These are phyloP conservation scores for Bedellia somnulentella DNA, from an alignment of 2,888 invertebrate genomes.

Conservation along the genomic window DNA sequence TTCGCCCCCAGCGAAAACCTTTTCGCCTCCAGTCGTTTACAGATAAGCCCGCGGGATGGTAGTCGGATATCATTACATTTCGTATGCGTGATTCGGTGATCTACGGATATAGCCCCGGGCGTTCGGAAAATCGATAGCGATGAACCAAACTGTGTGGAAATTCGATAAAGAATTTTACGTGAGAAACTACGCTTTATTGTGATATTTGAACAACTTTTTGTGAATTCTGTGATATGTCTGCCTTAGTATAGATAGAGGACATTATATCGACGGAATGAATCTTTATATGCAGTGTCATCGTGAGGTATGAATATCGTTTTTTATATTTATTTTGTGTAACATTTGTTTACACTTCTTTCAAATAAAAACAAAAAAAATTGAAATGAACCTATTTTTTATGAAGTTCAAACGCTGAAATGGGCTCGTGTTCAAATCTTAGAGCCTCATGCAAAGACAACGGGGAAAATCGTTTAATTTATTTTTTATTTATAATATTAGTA, in stretches of 20 bases:
- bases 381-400: no score
- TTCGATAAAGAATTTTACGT: slow-evolving; percentile 6
- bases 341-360: no score
- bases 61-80: slow-evolving; percentile 57
- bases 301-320: slow-evolving; percentile 33
- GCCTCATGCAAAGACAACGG: no score
- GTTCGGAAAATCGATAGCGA: slow-evolving; percentile 37
- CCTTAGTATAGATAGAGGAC: slow-evolving; percentile 44
- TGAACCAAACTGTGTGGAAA: slow-evolving; percentile 29
- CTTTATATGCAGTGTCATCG: slow-evolving; percentile 58
- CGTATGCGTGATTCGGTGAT: slow-evolving; percentile 48
- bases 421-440: no score
- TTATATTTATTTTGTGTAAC: background rate
- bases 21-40: slow-evolving; percentile 61
- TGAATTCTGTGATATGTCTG: slow-evolving; percentile 55
- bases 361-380: no score
- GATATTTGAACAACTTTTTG: slow-evolving; percentile 15
- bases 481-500: no score
- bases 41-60: slow-evolving; percentile 61
- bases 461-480: no score
- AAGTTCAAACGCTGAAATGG: no score
- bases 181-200: slow-evolving; percentile 9
- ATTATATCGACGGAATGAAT: slow-evolving; percentile 31
- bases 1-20: slow-evolving; percentile 60
- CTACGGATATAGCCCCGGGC: slow-evolving; percentile 39